Evolutionary conservation across 1,140 invertebrate species (phyloP).

Genomic region (Lordiphosa mommai): DNA sequence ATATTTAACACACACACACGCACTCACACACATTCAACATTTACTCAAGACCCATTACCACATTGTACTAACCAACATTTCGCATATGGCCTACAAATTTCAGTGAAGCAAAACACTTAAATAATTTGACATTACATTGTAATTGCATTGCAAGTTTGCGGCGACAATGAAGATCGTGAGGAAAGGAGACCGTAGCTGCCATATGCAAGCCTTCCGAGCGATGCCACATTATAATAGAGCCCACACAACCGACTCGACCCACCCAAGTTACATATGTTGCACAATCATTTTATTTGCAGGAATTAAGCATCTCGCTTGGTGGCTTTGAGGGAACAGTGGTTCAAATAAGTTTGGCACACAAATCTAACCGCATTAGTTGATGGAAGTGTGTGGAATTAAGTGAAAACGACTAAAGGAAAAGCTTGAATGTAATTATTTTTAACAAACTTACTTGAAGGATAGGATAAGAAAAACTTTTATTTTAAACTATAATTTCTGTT

Average conservation of each 20-base stretch:
- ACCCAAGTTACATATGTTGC: constrained; percentile 60
- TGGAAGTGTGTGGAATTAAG: too few relatives aligned
- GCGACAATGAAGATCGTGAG: constrained; percentile 11
- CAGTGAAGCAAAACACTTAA: constrained; percentile 49
- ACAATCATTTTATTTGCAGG: constrained; percentile 74
- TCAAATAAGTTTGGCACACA: too few relatives aligned
- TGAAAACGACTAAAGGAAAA: too few relatives aligned
- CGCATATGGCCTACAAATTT: constrained; percentile 29
- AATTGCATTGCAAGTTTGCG: constrained; percentile 66
- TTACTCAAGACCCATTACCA: constrained; percentile 8
- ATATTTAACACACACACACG: neutral
- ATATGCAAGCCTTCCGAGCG: neutral
- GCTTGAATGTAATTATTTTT: too few relatives aligned
- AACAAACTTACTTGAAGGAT: too few relatives aligned
- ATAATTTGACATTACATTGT: constrained; percentile 67
- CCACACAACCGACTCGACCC: constrained; percentile 21
- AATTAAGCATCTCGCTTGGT: constrained; percentile 55
- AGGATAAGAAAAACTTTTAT: too few relatives aligned
- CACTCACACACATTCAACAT: neutral
- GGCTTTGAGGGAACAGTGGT: constrained; percentile 35
- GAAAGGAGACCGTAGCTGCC: constrained; percentile 6
- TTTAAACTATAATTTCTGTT: too few relatives aligned
- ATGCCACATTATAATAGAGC: constrained; percentile 48
- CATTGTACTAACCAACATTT: constrained; percentile 39
- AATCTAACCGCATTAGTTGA: too few relatives aligned